These are phyloP conservation scores for Drosophila emarginata DNA, from an alignment of 2,888 invertebrate species.

Conservation along the genomic window DNA sequence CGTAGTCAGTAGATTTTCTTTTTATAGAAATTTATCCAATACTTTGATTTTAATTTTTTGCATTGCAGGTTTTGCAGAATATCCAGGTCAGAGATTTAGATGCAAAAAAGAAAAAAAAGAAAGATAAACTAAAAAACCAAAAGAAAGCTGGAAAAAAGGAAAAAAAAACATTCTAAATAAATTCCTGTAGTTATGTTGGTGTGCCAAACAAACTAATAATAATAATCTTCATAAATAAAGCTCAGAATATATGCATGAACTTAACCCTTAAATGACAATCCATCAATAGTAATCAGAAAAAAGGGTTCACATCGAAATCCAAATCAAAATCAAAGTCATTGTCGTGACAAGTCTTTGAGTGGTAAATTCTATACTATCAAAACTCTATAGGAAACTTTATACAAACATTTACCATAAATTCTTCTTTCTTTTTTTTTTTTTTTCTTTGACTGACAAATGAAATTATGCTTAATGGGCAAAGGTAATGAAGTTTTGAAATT, in stretches of 20 bases:
- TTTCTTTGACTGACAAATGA: constrained; percentile 40
- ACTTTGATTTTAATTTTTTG: neutral
- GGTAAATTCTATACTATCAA: neutral
- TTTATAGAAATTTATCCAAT: neutral
- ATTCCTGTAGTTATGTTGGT: constrained; percentile 51
- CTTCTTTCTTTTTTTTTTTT: constrained; percentile 41
- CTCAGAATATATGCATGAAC: constrained; percentile 20
- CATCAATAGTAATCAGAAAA: constrained; percentile 12
- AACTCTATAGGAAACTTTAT: constrained; percentile 37
- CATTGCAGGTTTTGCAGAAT: neutral
- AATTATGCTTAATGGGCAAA: constrained; percentile 51
- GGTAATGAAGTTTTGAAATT: constrained; percentile 26
- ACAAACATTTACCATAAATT: constrained; percentile 59
- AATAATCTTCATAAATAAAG: neutral
- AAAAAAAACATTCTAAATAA: constrained; percentile 28
- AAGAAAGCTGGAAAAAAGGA: constrained; percentile 6
- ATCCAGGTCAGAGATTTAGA: neutral
- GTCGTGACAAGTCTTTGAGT: constrained; percentile 8
- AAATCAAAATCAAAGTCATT: constrained; percentile 45
- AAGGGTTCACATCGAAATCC: neutral
- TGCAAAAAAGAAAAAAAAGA: constrained; percentile 3
- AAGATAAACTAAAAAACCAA: neutral
- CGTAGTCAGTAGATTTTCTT: no score
- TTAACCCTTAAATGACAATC: constrained; percentile 29
- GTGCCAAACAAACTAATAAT: constrained; percentile 54